Base-by-base conservation (phyloP, 2,888 invertebrate species). In the Aromia moschata region DNA sequence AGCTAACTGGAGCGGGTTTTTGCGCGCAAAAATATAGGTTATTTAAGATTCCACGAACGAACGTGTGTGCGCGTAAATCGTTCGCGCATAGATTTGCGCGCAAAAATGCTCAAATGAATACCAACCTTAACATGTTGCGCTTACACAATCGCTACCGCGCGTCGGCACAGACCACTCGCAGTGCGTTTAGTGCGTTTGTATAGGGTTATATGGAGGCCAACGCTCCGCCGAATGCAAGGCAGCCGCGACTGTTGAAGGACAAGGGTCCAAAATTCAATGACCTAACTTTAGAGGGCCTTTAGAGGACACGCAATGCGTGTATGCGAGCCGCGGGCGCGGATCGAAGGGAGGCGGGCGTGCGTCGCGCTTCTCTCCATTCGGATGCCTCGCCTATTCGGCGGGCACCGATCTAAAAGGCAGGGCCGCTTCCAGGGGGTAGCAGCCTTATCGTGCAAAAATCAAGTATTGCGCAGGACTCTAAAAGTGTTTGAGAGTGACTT, bases 181-280 rank as follows among this genome's bases (percentile, higher is more conserved):
- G 25, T 38, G 38, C 49, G 37, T 38, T 37, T 18, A 43, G 38
- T 36, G 20, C 47, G 47, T 20, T 36, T 49, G 46, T 25, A 56
- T 63, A 67, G 66, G 66, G 65, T 65, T 64, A 63, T 40, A 47
- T 58, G 58, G 58, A 64, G 63, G 60, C 60, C 63, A 60, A 60
- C 54, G 63, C 60, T 60, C 76, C 73, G 77, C 77, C 75, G 76
- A 77, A 77, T 77, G 77, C 75, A 75, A 69, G 72, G 70, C 75
- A 73, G 73, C 73, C 76, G 76, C 74, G 75, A 74, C 73, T 70
- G 74, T 69, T 73, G 78, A 80, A 80, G 80, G 80, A 79, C 80
- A 80, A 80, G 78, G 80, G 80, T 80, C 80, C 75, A 80, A 76
- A 78, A 81, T 81, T 81, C 82, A 81, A 81, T 81, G 81, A 82